A percentile compares a stretch with the other conserved stretches of the same genome.
phyloP scores from a whole-genome alignment of 2,888 invertebrate species.

The Dicyrtoma fusca region DNA sequence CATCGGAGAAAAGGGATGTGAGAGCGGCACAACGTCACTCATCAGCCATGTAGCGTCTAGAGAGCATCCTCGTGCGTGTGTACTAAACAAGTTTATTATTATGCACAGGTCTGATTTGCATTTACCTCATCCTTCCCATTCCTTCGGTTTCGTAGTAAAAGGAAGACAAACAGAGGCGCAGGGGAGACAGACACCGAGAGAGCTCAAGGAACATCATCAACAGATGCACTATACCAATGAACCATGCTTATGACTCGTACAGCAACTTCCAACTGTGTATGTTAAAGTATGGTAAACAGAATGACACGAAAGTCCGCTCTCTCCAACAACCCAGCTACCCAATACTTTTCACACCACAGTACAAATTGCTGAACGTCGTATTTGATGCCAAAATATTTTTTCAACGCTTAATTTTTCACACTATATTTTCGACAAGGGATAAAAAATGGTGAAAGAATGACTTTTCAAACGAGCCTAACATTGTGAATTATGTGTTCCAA shows the following conservation, averaged over 20 bases:
- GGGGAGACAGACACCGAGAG: background rate
- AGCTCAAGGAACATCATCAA: too few relatives aligned
- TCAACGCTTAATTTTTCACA: slow-evolving; percentile 56
- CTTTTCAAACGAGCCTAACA: background rate
- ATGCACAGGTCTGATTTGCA: too few relatives aligned
- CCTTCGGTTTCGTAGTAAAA: background rate
- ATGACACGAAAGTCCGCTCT: too few relatives aligned
- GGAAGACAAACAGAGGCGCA: background rate
- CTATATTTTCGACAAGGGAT: slow-evolving; percentile 32
- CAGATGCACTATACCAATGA: too few relatives aligned
- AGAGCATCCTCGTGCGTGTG: slow-evolving; percentile 2
- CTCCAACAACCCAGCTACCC: slow-evolving; percentile 3
- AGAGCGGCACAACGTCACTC: slow-evolving; percentile 45
- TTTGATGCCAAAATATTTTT: slow-evolving; percentile 56
- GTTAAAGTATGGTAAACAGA: too few relatives aligned
- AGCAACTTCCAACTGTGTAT: too few relatives aligned
- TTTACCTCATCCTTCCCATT: too few relatives aligned
- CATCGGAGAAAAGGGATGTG: slow-evolving; percentile 17
- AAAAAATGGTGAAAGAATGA: background rate
- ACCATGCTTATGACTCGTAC: too few relatives aligned
- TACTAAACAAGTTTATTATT: too few relatives aligned
- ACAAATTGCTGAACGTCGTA: slow-evolving; percentile 49
- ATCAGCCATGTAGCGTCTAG: slow-evolving; percentile 50
- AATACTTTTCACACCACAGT: slow-evolving; percentile 28
- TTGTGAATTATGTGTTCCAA: background rate